Conservation (phyloP, 2,113 vertebrate species). For the Phocoena sinus region DNA sequence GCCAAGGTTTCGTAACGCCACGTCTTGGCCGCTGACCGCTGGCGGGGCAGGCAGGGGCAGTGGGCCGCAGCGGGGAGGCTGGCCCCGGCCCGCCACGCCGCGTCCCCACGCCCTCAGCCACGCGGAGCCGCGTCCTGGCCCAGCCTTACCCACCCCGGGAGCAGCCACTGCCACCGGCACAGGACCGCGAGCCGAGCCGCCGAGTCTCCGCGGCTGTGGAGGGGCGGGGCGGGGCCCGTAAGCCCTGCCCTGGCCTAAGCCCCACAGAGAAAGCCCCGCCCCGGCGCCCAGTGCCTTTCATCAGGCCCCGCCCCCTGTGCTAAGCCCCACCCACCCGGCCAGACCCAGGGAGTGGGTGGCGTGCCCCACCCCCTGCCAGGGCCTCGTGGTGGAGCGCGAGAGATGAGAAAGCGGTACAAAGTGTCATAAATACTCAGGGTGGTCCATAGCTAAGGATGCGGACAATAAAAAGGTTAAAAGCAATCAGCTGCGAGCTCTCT, state of each 20-base stretch:
- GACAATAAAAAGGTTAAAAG: not conserved
- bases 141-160: not conserved
- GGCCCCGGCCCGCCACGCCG: constrained; percentile 11
- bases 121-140: constrained; percentile 2
- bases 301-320: not conserved
- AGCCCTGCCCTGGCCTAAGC: not conserved
- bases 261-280: not conserved
- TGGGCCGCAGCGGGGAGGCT: not conserved
- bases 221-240: not conserved
- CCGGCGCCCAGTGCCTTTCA: too few relatives aligned
- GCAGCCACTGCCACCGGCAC: accelerated
- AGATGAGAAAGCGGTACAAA: not conserved
- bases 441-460: not conserved
- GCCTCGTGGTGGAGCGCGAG: not conserved
- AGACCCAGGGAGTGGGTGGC: accelerated
- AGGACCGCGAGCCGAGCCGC: accelerated
- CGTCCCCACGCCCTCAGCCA: constrained; percentile 56
- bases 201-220: accelerated
- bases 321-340: not conserved
- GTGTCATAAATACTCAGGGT: not conserved
- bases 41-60: not conserved
- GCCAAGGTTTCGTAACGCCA: not conserved
- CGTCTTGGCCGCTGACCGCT: not conserved
- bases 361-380: not conserved
- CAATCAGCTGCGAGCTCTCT: not conserved